Base-by-base conservation (phyloP, 2,888 invertebrate genomes). In the Rotaria magnacalcarata region DNA sequence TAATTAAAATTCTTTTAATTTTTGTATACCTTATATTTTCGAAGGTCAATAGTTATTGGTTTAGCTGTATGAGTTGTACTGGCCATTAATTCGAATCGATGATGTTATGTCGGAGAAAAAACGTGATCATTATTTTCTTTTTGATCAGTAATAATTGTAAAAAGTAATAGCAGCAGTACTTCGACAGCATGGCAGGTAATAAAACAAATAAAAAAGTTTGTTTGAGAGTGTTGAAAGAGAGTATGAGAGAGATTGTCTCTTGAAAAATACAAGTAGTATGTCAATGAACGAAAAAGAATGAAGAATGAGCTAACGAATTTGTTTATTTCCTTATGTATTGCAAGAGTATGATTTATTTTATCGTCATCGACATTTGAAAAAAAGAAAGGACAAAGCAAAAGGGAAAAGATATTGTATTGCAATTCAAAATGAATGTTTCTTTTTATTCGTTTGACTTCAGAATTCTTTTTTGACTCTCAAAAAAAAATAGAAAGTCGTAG, bases 131-230 rank as follows among this genome's bases (percentile, higher is more conserved):
- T 54, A 54, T 54, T 54, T 54, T 54, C 52, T 19, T 54, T 54
- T 19, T 54, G 4, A 54, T 54, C 52, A 54, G 11, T 54, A 16
- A 54, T 4, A 14, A 16, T 54, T 16, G 16, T 54, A 54, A 54
- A 54, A 50, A 16, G 14, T 19, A 16, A 54, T 5, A 27, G 27
- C 34, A 34, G 34, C 11, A 16, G 34, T 34, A 14, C 10, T 27
- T 16, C 27, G 67, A 67, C 67, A 67, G 67, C 67, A 67, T 67
- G 67, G 67, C 34, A 11, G 34, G 10, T 27, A 27, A 67, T n/a
- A 67, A 67, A 67, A 67, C 67, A 67, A 67, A 67, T 67, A 34
- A 67, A 67, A 67, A 67, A 27, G 14, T 24, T n/a, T 60, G 27
- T 27, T 34, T 67, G 27, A 67, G 27, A 8, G 67, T 34, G 27